Base-by-base conservation (phyloP, 2,888 invertebrate species). In the Hecatera dysodea region DNA sequence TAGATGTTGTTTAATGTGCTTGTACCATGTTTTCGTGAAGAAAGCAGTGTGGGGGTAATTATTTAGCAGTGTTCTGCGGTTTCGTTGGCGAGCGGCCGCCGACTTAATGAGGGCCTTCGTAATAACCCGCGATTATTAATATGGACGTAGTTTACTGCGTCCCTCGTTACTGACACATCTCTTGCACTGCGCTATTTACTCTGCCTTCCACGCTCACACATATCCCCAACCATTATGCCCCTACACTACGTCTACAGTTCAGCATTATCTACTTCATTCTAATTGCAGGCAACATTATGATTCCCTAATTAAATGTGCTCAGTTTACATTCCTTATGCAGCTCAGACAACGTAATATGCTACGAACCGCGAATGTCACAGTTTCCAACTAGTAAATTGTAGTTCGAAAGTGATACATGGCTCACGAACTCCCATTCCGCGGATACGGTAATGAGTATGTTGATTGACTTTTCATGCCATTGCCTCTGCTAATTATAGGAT, bases 11-110 rank as follows among this genome's bases (percentile, higher is more conserved):
- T 93, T 93, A 92, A 94, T 91, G 88, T 87, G 87, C 89, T 90
- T 90, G 93, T 94, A 91, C 91, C 91, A 92, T 94, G 92, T 93
- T 93, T 95, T 95, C 93, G 93, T 92, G 93, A 94, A 93, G 94
- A 94, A 93, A 94, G 93, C 92, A 89, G 90, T 89, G 89, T 84
- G 87, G 78, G 88, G 92, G 92, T 95, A 95, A 95, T 95, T 95
- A 95, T 95, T 95, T 93, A 91, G 93, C 94, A 91, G 93, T 93
- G 94, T 93, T 94, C 89, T 95, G 95, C 91, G 95, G 95, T 95
- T 94, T 93, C 88, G 89, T 92, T 88, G 88, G 88, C 91, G 90
- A 93, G 91, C 91, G 91, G 91, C 89, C 88, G 89, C 88, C 86
- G 89, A 90, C 87, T 91, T 94, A 95, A 95, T 95, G 93, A 94